Evolutionary conservation across 2,797 vertebrate genomes (phyloP).

Genomic region (Myotis daubentonii): DNA sequence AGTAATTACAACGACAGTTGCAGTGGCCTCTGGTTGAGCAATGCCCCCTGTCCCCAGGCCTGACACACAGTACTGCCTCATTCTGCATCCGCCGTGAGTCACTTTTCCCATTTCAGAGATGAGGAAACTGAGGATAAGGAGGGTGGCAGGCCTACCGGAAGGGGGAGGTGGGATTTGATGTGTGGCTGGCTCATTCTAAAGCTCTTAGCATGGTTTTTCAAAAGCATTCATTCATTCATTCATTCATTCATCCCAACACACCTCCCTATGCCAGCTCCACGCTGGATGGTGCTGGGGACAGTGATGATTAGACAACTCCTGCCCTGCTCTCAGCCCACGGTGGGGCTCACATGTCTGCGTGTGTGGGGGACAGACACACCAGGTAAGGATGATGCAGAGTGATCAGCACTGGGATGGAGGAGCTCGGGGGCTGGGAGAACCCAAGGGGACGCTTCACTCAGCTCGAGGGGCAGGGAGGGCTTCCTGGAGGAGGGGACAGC

Average conservation of each 20-base stretch:
- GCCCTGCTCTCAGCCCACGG: not conserved
- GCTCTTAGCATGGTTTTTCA: not conserved
- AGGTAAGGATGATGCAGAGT: not conserved
- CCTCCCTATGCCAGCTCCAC: not conserved
- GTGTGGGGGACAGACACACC: not conserved
- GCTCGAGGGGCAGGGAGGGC: not conserved
- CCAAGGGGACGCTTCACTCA: not conserved
- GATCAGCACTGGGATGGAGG: not conserved
- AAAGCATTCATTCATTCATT: not conserved
- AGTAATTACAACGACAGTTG: not conserved
- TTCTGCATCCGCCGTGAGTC: not conserved
- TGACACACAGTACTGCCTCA: accelerated
- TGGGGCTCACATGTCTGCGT: not conserved
- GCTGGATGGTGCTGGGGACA: not conserved
- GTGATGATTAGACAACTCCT: too few relatives aligned
- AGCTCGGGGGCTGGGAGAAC: not conserved
- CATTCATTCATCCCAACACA: not conserved
- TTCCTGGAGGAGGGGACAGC: slow-evolving; percentile 17
- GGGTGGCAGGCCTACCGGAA: not conserved
- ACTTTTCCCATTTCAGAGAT: not conserved
- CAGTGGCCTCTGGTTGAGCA: not conserved
- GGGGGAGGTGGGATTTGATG: not conserved
- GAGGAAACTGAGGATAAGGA: not conserved
- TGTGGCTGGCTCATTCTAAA: not conserved
- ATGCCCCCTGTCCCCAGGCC: not conserved